Evolutionary conservation across 2,113 vertebrate genomes (phyloP), one percentile per base, ranked within the genome.

Genomic region (Mus pahari): DNA sequence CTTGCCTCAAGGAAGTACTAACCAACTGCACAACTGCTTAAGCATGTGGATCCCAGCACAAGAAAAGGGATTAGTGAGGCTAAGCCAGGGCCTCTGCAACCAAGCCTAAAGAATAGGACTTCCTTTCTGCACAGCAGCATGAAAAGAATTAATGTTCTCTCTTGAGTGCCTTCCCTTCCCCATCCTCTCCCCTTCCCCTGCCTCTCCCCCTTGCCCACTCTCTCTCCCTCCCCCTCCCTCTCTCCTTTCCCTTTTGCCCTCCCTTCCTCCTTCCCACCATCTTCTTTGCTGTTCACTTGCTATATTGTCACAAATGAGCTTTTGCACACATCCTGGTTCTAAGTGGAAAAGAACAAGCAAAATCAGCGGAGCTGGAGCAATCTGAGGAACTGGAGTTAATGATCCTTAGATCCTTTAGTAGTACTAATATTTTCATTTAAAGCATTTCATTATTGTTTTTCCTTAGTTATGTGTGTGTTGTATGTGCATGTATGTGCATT

Each of bases 21-120:
- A 39, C 82, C 70, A 94, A 94, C 82, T 79, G 73, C 77, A 91
- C 78, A 94, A 93, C 55, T 96, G 81, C 62, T 91, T 94, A 86
- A 70, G 33, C 79, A 48, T 55, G 79, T 97, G 26, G 58, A 68
- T 92, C 62, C 45, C 68, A 93, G 91, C 24, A 74, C 70, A 89
- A 55, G 50, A 73, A 68, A 94, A 81, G 36, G 74, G 31, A 60
- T 71, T 62, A 90, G 7, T 73, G 45, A 53, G 36, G 12, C 58
- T 87, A 89, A 92, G 45, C 81, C 53, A 48, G 26, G 78, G 78
- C 71, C 28, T 53, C 24, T 42, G 11, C 24, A 53, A 78, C 92
- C 31, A 66, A 83, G 33, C 28, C 16, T 45, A 39, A 62, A 87
- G 71, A 66, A 84, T 3, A 7, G 58, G n/a, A 20, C 84, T 92